Evolutionary conservation across 2,888 invertebrate species (phyloP).

Genomic region (Nineta flava): DNA sequence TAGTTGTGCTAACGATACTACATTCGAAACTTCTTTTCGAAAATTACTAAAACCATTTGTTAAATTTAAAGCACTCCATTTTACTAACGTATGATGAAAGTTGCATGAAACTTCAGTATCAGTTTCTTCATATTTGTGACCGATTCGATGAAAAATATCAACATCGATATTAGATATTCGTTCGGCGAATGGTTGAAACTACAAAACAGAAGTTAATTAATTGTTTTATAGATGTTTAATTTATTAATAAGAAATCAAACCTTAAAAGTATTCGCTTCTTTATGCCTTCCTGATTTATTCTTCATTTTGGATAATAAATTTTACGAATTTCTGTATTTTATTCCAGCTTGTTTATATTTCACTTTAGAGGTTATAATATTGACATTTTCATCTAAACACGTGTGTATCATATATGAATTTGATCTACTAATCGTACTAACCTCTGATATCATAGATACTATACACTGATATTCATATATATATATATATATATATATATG

Average conservation of each 20-base stretch:
- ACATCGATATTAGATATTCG: slow-evolving; percentile 73
- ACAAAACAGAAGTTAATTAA: slow-evolving; percentile 15
- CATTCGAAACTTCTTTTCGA: slow-evolving; percentile 53
- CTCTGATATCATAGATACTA: no score
- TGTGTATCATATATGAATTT: no score
- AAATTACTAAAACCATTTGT: slow-evolving; percentile 69
- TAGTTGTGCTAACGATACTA: slow-evolving; percentile 72
- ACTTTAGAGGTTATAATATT: no score
- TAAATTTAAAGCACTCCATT: slow-evolving; percentile 81
- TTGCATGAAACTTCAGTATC: slow-evolving; percentile 58
- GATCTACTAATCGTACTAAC: no score
- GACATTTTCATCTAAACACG: no score
- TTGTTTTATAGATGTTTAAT: background rate
- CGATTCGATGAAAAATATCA: slow-evolving; percentile 72
- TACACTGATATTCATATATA: no score
- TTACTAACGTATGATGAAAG: slow-evolving; percentile 66
- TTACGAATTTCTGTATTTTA: no score
- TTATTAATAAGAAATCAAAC: slow-evolving; percentile 27
- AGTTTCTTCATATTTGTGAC: slow-evolving; percentile 55
- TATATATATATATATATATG: no score
- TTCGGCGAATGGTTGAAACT: slow-evolving; percentile 81
- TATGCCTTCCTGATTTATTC: slow-evolving; percentile 54
- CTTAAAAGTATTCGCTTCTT: slow-evolving; percentile 61
- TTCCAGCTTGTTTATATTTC: no score
- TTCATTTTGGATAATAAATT: slow-evolving; percentile 35